A percentile compares a stretch with the other conserved stretches of the same genome.
phyloP scores from a whole-genome alignment of 2,113 vertebrate species.

The Ameiurus melas region DNA sequence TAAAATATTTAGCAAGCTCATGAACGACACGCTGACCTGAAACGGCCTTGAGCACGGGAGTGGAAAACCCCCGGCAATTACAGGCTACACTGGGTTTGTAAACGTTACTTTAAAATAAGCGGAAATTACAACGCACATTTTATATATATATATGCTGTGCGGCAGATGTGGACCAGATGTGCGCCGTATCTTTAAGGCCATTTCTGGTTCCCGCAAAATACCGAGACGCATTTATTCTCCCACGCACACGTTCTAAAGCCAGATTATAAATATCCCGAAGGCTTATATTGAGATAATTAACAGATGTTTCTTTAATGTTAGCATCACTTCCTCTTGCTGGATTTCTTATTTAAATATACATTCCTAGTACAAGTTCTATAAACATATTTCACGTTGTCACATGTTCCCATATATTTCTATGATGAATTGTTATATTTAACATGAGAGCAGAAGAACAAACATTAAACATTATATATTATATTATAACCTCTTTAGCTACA shows the following conservation, averaged over 20 bases:
- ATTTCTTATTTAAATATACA: not conserved
- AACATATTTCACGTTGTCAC: not conserved
- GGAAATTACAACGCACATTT: not conserved
- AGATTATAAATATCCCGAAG: not conserved
- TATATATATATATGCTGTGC: not conserved
- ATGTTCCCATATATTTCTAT: not conserved
- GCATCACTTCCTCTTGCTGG: not conserved
- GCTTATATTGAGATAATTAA: not conserved
- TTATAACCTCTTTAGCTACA: not conserved
- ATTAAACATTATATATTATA: not conserved
- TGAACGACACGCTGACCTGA: not conserved
- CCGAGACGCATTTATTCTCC: not conserved
- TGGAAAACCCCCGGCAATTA: not conserved
- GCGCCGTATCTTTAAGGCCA: not conserved
- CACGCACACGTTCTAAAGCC: not conserved
- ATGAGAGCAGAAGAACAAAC: not conserved
- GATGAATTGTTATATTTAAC: not conserved
- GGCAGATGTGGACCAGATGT: slow-evolving; percentile 22
- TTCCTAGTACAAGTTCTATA: not conserved
- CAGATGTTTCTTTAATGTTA: not conserved
- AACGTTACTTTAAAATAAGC: not conserved
- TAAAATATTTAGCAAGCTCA: not conserved
- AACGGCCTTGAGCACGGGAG: not conserved
- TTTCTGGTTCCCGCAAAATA: not conserved
- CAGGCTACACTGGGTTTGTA: not conserved